Evolutionary conservation across 2,888 invertebrate genomes (phyloP), one percentile per base, ranked within the genome.

Genomic region (Venusia cambrica): DNA sequence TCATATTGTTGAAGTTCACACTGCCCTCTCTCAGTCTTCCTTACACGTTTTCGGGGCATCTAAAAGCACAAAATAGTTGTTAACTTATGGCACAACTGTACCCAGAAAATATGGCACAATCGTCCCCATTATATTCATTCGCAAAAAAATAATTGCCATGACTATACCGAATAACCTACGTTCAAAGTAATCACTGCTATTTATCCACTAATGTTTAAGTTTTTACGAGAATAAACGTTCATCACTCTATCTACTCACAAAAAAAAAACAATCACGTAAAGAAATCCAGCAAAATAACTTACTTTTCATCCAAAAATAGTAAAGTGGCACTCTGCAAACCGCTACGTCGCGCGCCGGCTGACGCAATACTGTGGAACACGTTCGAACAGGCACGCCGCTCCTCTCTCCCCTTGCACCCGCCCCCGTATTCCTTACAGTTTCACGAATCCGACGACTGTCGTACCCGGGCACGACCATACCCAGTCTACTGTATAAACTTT

Each of bases 111-210:
- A 21, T 21, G 29, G 5, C 21, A 21, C 29, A 29, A 29, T 21
- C 12, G 29, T 29, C 20, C 29, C 20, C 20, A n/a, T n/a, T n/a
- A n/a, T n/a, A n/a, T n/a, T n/a, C n/a, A n/a, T n/a, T n/a, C n/a
- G n/a, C n/a, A n/a, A 29, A 17, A 20, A 29, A 29, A 21, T 5
- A 19, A n/a, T n/a, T 19, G 13, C 16, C 19, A 11, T 16, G 16
- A 28, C 19, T 12, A 19, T 28, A 19, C 19, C 19, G n/a, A n/a
- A n/a, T n/a, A n/a, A n/a, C 19, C 13, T 28, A 28, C 28, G 13
- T 28, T 19, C 2, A 28, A 28, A 13, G 28, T 28, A 28, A 28
- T 19, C 17, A 27, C 27, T 15, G 27, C 27, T 27, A 27, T 27
- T 27, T 27, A 27, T 18, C 17, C 19, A 19, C 28, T 28, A 28